Evolutionary conservation across 2,888 invertebrate species (phyloP).

Genomic region (Acleris cristana): DNA sequence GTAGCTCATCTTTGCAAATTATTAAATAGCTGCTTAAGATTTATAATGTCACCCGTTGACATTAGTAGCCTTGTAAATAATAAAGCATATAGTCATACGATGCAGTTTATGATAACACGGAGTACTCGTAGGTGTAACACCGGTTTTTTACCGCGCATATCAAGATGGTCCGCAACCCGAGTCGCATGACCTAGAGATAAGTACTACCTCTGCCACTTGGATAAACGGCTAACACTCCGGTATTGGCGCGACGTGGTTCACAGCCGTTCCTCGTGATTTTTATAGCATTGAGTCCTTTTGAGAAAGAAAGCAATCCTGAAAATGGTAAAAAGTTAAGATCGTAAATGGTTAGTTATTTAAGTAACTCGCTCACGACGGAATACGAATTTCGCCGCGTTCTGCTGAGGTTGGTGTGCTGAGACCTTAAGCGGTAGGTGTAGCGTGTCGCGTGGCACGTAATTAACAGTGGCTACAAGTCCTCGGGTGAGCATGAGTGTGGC

Average conservation of each 20-base stretch:
- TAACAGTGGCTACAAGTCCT: constrained; percentile 75
- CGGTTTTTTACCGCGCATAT: constrained; percentile 23
- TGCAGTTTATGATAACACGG: constrained; percentile 23
- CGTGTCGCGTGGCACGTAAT: constrained; percentile 59
- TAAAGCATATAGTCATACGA: constrained; percentile 13
- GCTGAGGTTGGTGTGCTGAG: not conserved
- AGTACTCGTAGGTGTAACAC: constrained; percentile 24
- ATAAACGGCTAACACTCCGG: not conserved
- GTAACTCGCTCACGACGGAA: not conserved
- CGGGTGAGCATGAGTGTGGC: constrained; percentile 58
- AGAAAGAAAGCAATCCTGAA: too few relatives aligned
- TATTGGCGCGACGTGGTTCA: too few relatives aligned
- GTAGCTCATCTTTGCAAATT: not conserved
- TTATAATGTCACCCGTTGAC: constrained; percentile 1
- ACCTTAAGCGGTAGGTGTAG: constrained; percentile 48
- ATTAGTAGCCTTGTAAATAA: constrained; percentile 6
- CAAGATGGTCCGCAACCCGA: constrained; percentile 16
- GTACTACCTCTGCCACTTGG: not conserved
- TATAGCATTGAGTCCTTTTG: too few relatives aligned
- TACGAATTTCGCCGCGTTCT: not conserved
- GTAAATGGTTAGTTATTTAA: not conserved
- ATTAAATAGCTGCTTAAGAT: not conserved
- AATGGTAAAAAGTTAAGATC: not conserved
- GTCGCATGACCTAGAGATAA: constrained; percentile 23
- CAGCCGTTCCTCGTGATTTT: too few relatives aligned